Percentiles rank a stretch among this genome's conserved stretches.
phyloP scores from a whole-genome alignment of 2,888 invertebrate genomes.

The Pandemis corylana region DNA sequence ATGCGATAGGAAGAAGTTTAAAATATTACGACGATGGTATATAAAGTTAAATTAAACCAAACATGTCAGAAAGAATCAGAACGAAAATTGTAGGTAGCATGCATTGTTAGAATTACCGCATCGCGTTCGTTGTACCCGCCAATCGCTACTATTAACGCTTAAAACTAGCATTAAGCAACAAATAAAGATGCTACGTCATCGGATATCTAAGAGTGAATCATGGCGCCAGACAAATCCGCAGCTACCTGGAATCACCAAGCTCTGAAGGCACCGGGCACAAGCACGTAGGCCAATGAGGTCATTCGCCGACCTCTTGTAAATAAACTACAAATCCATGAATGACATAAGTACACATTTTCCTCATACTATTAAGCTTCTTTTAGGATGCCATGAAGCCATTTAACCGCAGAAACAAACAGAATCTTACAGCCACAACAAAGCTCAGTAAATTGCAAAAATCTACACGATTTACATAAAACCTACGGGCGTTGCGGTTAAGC shows the following conservation, averaged over 20 bases:
- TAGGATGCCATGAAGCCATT: background rate
- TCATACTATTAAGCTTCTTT: background rate
- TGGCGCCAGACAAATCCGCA: conserved; percentile 45
- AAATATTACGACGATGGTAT: too few relatives aligned
- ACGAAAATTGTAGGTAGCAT: too few relatives aligned
- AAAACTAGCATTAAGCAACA: conserved; percentile 39
- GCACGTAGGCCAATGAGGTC: conserved; percentile 60
- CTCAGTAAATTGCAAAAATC: conserved; percentile 14
- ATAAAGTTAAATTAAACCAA: too few relatives aligned
- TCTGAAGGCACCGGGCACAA: conserved; percentile 5
- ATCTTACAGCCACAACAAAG: conserved; percentile 21
- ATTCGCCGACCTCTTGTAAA: conserved; percentile 66
- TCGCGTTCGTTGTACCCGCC: background rate
- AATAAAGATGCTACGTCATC: conserved; percentile 63
- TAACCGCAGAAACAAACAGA: conserved; percentile 27
- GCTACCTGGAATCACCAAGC: conserved; percentile 21
- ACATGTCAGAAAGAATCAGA: too few relatives aligned
- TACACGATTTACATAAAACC: conserved; percentile 15
- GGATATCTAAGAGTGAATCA: conserved; percentile 67
- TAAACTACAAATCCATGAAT: conserved; percentile 27
- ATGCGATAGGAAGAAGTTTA: too few relatives aligned
- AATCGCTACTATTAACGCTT: background rate
- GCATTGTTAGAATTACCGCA: background rate
- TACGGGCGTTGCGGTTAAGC: conserved; percentile 20
- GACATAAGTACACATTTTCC: conserved; percentile 32